A percentile compares a stretch with the other conserved stretches of the same genome.
phyloP scores from a whole-genome alignment of 2,113 vertebrate genomes.

The Cyanocitta stelleri region DNA sequence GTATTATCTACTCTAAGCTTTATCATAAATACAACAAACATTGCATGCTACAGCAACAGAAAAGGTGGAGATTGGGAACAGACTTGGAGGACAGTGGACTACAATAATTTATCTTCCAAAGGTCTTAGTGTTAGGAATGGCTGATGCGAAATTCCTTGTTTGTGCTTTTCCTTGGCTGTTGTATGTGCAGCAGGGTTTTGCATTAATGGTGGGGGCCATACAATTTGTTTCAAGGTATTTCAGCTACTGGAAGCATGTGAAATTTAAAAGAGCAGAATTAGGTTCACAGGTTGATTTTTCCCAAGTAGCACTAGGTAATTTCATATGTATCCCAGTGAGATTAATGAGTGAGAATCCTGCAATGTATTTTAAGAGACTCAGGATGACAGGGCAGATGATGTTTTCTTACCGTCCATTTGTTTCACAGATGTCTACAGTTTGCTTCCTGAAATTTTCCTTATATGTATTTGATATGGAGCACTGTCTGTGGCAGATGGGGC shows the following conservation, averaged over 20 bases:
- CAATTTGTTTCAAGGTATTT: background rate
- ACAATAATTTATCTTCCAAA: background rate
- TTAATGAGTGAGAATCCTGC: background rate
- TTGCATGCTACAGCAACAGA: background rate
- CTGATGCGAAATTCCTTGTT: background rate
- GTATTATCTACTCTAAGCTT: background rate
- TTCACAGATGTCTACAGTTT: background rate
- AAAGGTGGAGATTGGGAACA: background rate
- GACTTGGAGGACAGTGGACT: background rate
- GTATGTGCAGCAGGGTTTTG: background rate
- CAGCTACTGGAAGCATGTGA: background rate
- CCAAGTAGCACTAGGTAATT: background rate
- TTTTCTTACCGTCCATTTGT: background rate
- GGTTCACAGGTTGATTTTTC: background rate
- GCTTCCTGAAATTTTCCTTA: background rate
- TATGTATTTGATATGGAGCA: background rate
- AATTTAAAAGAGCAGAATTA: background rate
- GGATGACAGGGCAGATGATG: background rate
- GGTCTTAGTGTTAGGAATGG: background rate
- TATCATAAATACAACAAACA: background rate
- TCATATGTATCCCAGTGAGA: background rate
- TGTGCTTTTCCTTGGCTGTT: background rate
- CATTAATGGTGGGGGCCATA: background rate
- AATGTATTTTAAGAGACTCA: background rate
- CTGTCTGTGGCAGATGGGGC: background rate